Base-by-base conservation (phyloP, 2,113 vertebrate species). In the Pogonocichla stellata region DNA sequence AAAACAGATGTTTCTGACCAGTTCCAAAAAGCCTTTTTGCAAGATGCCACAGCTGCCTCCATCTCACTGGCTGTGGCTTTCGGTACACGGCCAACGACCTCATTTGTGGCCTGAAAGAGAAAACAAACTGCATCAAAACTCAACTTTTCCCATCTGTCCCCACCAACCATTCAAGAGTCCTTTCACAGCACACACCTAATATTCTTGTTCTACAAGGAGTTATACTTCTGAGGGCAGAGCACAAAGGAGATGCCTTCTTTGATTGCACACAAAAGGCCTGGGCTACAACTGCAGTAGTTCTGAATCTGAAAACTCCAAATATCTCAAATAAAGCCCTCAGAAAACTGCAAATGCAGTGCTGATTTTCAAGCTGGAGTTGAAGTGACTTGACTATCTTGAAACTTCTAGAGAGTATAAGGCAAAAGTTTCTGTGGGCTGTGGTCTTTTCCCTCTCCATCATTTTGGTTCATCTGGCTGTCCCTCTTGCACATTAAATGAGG, bases 1-100 rank as follows among this genome's bases (percentile, higher is more conserved):
- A 99, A 96, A 94, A 99, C 95, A 29, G 99, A 99, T 6, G 98
- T 99, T 86, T 99, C 99, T 20, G 99, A 99, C 99, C 99, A 99
- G 25, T 97, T 91, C 9, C 72, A 96, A 89, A 98, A 99, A 40
- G 99, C 97, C 84, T 97, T 98, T 75, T 99, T 98, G 97, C 99
- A 99, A 10, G 99, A 99, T 93, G 98, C 97, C 71, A 98, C 97
- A 4, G 99, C 99, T 51, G 99, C 98, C 79, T 98, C 93, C 99
- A 99, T 99, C 97, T 99, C 99, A 92, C 98, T 98, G 86, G 98
- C 97, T 5, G 99, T 99, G 96, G 99, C 98, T 97, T 99, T 99
- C 6, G 99, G 99, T 19, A 99, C 98, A 8, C 96, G 97, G 19
- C 98, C 86, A 67, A 99, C 98, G 75, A 99, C 98, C 75, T 99